phyloP scores from a whole-genome alignment of 2,888 invertebrate genomes.

The Drosophila austrosaltans region DNA sequence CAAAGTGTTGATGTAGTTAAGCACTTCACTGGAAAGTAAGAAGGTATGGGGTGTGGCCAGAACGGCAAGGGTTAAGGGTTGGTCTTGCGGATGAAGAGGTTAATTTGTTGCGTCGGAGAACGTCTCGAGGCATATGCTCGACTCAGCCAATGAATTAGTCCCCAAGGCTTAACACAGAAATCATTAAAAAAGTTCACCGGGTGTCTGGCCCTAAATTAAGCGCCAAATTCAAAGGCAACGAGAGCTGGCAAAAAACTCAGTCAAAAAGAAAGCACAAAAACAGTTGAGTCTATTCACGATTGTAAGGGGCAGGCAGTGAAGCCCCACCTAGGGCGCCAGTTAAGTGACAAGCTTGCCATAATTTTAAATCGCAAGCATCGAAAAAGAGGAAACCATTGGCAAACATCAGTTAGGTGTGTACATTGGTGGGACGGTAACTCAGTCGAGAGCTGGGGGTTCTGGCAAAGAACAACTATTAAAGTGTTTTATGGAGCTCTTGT shows the following conservation, averaged over 20 bases:
- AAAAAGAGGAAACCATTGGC: conserved; percentile 42
- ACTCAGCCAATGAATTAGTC: conserved; percentile 68
- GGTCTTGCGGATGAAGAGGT: conserved; percentile 66
- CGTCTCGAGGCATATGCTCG: conserved; percentile 64
- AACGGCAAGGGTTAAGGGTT: conserved; percentile 55
- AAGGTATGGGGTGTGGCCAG: conserved; percentile 33
- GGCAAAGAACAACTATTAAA: conserved; percentile 81
- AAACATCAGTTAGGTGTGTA: conserved; percentile 48
- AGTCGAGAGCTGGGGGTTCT: conserved; percentile 25
- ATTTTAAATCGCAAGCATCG: conserved; percentile 66
- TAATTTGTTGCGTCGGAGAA: conserved; percentile 67
- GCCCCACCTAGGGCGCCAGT: conserved; percentile 41
- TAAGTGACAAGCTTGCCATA: conserved; percentile 72
- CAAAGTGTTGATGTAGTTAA: conserved; percentile 79
- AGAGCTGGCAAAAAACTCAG: conserved; percentile 5
- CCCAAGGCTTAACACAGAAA: conserved; percentile 72
- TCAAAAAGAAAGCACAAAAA: conserved; percentile 33
- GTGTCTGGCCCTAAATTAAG: conserved; percentile 76
- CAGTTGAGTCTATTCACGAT: conserved; percentile 26
- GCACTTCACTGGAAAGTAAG: conserved; percentile 36
- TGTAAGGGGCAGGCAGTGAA: conserved; percentile 42
- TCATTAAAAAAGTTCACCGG: conserved; percentile 69
- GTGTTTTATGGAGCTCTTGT: conserved; percentile 83
- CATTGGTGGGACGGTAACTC: not conserved
- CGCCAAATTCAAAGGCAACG: conserved; percentile 35